These are phyloP conservation scores for Danio jaintianensis DNA, from an alignment of 2,797 vertebrate genomes.

Conservation along the genomic window DNA sequence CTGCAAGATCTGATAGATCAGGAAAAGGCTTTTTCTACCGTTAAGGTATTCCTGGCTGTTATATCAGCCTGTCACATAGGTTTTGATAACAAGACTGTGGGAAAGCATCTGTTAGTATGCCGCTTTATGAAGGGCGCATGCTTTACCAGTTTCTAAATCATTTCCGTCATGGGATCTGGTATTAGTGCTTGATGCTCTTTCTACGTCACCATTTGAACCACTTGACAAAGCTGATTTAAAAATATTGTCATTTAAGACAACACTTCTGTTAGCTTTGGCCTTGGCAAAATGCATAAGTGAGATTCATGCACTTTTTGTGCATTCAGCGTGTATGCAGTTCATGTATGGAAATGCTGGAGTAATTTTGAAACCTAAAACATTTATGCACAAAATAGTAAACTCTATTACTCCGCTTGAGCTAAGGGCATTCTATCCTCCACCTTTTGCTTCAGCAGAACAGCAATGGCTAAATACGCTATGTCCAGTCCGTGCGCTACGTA, in stretches of 20 bases:
- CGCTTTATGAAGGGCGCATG: background rate
- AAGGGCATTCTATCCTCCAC: no score
- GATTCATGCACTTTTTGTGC: background rate
- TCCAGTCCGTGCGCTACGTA: background rate
- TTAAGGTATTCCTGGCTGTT: constrained; percentile 27
- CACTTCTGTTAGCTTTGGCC: background rate
- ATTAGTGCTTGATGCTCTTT: no score
- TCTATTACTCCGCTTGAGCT: background rate
- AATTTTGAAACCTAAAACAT: constrained; percentile 1
- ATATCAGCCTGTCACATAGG: constrained; percentile 24
- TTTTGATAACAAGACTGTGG: background rate
- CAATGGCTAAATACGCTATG: background rate
- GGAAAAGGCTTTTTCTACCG: background rate
- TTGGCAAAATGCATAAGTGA: background rate
- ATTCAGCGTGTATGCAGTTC: background rate
- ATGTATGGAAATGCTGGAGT: no score
- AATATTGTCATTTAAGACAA: background rate
- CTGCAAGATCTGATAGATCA: constrained; percentile 14
- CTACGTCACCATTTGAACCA: no score
- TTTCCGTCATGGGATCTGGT: no score
- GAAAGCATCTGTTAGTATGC: background rate
- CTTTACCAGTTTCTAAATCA: background rate
- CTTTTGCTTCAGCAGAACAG: background rate
- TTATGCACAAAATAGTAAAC: background rate
- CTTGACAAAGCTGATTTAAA: background rate